Evolutionary conservation across 2,888 invertebrate species (phyloP), one percentile per base, ranked within the genome.

Genomic region (Sphaerophoria taeniata): DNA sequence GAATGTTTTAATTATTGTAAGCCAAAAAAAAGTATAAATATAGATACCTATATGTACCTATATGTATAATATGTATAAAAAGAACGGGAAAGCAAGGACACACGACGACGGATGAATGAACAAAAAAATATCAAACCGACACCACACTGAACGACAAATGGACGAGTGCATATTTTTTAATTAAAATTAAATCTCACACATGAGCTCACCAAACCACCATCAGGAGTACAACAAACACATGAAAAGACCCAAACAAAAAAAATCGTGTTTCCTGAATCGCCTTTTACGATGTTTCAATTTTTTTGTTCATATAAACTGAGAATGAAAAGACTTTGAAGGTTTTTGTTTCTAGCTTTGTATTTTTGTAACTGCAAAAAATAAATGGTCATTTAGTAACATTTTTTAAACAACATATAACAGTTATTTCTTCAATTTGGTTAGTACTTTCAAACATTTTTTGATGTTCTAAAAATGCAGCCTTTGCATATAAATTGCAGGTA

Each of bases 181-280:
- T 81, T 85, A 85, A 85, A 85, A 85, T 85, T 85, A 85, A 85
- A 81, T 77, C 72, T 81, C 85, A 73, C 85, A 85, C 81, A 85
- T 85, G 85, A 80, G 76, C 77, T 85, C 85, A 34, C 81, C 84
- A 65, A 58, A 34, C 67, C 43, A 65, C 73, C 39, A 71, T 55
- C 61, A 51, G 16, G 31, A 70, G 43, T 12, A 69, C 60, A 70
- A 45, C 70, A 71, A 63, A 43, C 39, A 49, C 55, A 45, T 55
- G 36, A 70, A 43, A 58, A 56, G 61, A 58, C 51, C 71, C 2
- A 1, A 65, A 49, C 56, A 49, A 43, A 72, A 84, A 43, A 80
- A 80, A 61, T 65, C 60, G 43, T 75, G 67, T 79, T 79, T 24
- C 47, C 79, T 70, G 74, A 84, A 84, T 84, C 67, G 67, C 67